These are phyloP conservation scores for Sturnira hondurensis DNA, from an alignment of 2,113 vertebrate species.

Conservation along the genomic window DNA sequence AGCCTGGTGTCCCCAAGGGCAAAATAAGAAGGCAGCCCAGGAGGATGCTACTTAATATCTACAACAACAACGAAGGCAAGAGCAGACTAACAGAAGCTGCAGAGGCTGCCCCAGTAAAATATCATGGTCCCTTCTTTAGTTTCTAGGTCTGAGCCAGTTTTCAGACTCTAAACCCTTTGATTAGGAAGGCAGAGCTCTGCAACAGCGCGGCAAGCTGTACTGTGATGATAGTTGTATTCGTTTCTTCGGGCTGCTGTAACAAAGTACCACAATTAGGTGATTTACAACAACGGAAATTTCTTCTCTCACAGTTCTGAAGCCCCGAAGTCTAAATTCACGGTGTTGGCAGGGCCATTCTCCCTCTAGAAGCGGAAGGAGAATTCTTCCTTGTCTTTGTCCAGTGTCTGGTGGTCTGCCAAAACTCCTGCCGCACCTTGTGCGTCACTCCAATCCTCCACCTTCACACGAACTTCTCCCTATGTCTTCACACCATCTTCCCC, in stretches of 20 bases:
- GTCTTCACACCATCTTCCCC: background rate
- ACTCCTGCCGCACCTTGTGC: background rate
- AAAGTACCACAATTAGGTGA: background rate
- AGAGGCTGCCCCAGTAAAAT: background rate
- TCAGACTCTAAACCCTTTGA: background rate
- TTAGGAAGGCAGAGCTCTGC: background rate
- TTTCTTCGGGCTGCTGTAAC: background rate
- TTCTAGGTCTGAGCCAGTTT: background rate
- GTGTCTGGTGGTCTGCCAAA: background rate
- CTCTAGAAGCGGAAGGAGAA: background rate
- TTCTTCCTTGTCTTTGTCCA: background rate
- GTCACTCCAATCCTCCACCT: background rate
- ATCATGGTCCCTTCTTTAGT: background rate
- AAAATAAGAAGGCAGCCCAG: background rate
- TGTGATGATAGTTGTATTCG: fast-evolving
- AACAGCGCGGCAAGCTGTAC: background rate
- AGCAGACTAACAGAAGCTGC: background rate
- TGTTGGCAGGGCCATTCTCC: background rate
- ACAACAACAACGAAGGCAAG: background rate
- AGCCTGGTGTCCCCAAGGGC: background rate
- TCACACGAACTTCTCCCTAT: background rate
- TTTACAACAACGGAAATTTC: background rate
- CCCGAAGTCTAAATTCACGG: background rate
- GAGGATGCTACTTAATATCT: background rate
- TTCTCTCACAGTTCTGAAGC: background rate